Evolutionary conservation across 1,140 invertebrate species (phyloP), one percentile per base, ranked within the genome.

Genomic region (Leguminivora glycinivorella): DNA sequence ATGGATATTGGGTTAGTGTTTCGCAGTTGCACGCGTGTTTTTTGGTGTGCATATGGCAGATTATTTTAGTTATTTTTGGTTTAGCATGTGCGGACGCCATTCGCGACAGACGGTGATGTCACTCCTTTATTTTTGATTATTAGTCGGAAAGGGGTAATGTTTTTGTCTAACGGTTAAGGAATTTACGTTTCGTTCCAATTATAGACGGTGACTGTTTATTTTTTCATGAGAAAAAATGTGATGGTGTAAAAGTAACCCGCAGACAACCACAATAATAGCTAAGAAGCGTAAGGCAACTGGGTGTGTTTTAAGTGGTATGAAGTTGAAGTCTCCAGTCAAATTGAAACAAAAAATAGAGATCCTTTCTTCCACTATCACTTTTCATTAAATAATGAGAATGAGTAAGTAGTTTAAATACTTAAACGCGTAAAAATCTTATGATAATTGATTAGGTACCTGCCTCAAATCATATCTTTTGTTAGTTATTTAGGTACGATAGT

Each of bases 21-120:
- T 84, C 83, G 75, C 77, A 52, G 79, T 79, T 74, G 80, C 77
- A 77, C 74, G 77, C 70, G 68, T 60, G 79, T 88, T 88, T 89
- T 88, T 87, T 81, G 76, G 82, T 79, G 76, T 89, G 76, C 88
- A 90, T 85, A 90, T 90, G 88, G 87, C 81, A 82, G 82, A 90
- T 85, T 83, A 72, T 84, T 84, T 85, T 74, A 78, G 88, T 86
- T 90, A 90, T 89, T 89, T 89, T 88, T 83, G 83, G 83, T 71
- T 83, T 83, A 80, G 87, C 84, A 87, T 90, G 86, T 88, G 88
- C 88, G 56, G 60, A 73, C 78, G 80, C 79, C 85, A 83, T 85
- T 85, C 81, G 85, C 86, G 82, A 81, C 88, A 89, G 80, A 82
- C 84, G 84, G 78, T 90, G 88, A 89, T 89, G 85, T 90, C 86